These are phyloP conservation scores for Drosophila sulfurigaster DNA, from an alignment of 1,140 invertebrate genomes.

Conservation along the genomic window DNA sequence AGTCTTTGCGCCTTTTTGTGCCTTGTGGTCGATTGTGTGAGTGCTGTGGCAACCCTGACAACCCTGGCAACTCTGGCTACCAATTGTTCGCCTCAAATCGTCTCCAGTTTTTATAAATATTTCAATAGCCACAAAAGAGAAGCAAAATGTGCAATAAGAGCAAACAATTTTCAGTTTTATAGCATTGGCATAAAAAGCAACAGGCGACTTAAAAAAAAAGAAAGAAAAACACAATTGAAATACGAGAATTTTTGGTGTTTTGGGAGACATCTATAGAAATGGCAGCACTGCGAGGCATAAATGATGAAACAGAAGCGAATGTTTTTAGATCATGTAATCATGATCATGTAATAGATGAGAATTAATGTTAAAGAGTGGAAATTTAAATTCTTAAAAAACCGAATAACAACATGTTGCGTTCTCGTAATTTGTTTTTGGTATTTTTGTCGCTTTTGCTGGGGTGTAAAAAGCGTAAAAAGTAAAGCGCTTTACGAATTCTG, in stretches of 20 bases:
- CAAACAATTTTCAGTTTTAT: slow-evolving; percentile 59
- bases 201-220: slow-evolving; percentile 7
- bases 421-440: background rate
- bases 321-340: no score
- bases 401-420: no score
- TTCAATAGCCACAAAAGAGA: slow-evolving; percentile 52
- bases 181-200: slow-evolving; percentile 49
- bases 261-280: slow-evolving; percentile 46
- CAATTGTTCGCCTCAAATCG: slow-evolving; percentile 70
- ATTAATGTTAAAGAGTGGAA: background rate
- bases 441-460: background rate
- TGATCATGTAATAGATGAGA: no score
- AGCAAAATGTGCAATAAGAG: slow-evolving; percentile 41
- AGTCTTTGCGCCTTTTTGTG: slow-evolving; percentile 38
- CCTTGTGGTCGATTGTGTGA: slow-evolving; percentile 5
- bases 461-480: slow-evolving; percentile 3
- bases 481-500: slow-evolving; percentile 16
- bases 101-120: slow-evolving; percentile 71
- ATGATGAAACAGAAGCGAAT: background rate
- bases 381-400: no score
- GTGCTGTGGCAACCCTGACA: background rate
- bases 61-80: slow-evolving; percentile 32
- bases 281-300: slow-evolving; percentile 17
- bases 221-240: slow-evolving; percentile 33
- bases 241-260: slow-evolving; percentile 18